Percentiles rank a stretch among this genome's conserved stretches.
Conservation (phyloP, 1,140 invertebrate species). For the Philopotamus ludificatus region DNA sequence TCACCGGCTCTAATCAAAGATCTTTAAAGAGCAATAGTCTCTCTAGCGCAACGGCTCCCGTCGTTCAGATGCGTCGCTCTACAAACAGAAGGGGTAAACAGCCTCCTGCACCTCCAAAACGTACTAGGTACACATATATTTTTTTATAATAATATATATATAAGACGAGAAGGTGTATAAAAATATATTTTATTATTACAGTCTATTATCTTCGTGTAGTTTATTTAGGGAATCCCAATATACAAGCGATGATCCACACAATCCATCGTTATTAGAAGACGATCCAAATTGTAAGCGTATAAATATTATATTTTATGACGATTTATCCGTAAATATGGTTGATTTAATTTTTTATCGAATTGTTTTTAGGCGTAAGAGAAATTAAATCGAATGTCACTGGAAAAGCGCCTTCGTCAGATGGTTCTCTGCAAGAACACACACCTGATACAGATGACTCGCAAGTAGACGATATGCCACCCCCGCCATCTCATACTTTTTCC, state of each 20-base stretch:
- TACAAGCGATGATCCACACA: slow-evolving; percentile 49
- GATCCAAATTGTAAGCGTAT: slow-evolving; percentile 66
- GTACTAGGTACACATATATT: slow-evolving; percentile 71
- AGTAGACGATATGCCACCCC: slow-evolving; percentile 42
- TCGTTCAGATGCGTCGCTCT: slow-evolving; percentile 80
- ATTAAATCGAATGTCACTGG: slow-evolving; percentile 24
- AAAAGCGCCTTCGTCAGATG: slow-evolving; percentile 52
- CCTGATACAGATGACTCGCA: slow-evolving; percentile 53
- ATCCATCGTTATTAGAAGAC: slow-evolving; percentile 54
- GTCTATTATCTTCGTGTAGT: slow-evolving; percentile 79
- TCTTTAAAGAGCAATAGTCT: neutral
- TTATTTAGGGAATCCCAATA: slow-evolving; percentile 75
- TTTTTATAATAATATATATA: neutral
- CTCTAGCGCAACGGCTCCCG: slow-evolving; percentile 51
- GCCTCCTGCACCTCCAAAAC: slow-evolving; percentile 90
- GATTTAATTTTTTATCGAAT: neutral
- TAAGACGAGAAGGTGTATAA: no score
- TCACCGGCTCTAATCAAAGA: slow-evolving; percentile 12
- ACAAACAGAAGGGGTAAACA: slow-evolving; percentile 88
- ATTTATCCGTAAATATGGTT: slow-evolving; percentile 7
- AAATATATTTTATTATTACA: slow-evolving; percentile 49
- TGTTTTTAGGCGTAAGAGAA: slow-evolving; percentile 14
- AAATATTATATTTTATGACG: slow-evolving; percentile 5
- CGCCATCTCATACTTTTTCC: slow-evolving; percentile 39
- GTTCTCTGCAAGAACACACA: slow-evolving; percentile 51